Evolutionary conservation across 30 jellyfish, hydroid and myxozoan species (phyloP), one percentile per base, ranked within the genome.

Genomic region (Hydractinia echinata): DNA sequence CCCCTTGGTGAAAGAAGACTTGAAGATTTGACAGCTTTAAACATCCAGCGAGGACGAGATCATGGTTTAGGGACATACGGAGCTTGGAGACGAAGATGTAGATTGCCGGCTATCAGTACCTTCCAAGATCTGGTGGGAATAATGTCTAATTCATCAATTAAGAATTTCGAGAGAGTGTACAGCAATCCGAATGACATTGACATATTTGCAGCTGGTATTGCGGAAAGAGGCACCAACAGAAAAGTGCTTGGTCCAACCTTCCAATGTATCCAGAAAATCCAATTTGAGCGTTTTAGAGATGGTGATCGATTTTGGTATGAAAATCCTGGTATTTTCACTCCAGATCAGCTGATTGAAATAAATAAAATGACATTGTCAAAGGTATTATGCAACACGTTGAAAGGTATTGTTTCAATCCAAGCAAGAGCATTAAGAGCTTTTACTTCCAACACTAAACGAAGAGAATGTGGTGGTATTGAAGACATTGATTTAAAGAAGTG

Each of bases 41-140:
- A 91, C 85, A 83, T 91, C 66, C 98, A 91, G 73, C 87, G 98
- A 54, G 98, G 98, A 5, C 89, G 98, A 4, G 98, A 91, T 54
- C 98, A 91, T 81, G 98, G 95, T 44, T 62, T 91, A 53, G 96
- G 96, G 18, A 91, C 95, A 0, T 91, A 91, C 92, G 53, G 48
- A 19, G 67, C 21, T 13, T 76, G 73, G 70, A 54, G 88, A 76
- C 30, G 21, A 56, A 73, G 16, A 13, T 82, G 90, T 61, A 7
- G 64, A 13, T 30, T 30, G 44, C 19, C 15, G 44, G 16, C 8
- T 6, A 82, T 82, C 4, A 52, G 4, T 3, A 21, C 66, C n/a
- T 70, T 82, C n/a, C 14, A 48, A 6, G 88, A 71, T 16, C 39
- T 73, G 39, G 21, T 21, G 51, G 53, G 48, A 16, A 83, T 48